A percentile compares a stretch with the other conserved stretches of the same genome.
Conservation (phyloP, 2,888 invertebrate genomes). For the Tiliacea aurago region DNA sequence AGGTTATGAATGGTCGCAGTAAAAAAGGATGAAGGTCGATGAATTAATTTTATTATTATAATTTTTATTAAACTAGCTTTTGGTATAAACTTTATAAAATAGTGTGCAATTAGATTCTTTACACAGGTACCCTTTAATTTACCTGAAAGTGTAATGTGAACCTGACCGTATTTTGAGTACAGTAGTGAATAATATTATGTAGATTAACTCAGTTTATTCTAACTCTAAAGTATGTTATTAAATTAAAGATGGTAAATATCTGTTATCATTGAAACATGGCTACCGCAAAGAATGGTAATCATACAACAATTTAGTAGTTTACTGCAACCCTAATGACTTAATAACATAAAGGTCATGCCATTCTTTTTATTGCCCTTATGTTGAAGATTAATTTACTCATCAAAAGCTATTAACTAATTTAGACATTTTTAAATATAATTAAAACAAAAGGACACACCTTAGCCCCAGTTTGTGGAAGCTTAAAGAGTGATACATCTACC, state of each 20-base stretch:
- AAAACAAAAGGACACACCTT: neutral
- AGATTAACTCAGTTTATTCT: neutral
- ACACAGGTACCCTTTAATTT: neutral
- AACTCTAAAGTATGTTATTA: neutral
- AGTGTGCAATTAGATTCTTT: constrained; percentile 5
- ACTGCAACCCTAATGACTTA: constrained; percentile 44
- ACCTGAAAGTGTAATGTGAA: neutral
- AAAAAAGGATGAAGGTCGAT: constrained; percentile 50
- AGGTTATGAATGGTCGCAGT: constrained; percentile 35
- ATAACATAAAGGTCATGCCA: constrained; percentile 25
- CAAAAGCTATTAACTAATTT: constrained; percentile 16
- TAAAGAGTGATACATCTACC: neutral
- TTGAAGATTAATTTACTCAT: constrained; percentile 16
- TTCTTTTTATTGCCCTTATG: constrained; percentile 21
- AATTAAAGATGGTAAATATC: neutral
- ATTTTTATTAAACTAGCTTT: neutral
- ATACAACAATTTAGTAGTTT: constrained; percentile 29
- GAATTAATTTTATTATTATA: neutral
- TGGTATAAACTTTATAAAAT: neutral
- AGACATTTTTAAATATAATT: constrained; percentile 6
- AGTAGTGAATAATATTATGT: neutral
- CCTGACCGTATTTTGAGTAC: neutral
- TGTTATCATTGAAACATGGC: neutral
- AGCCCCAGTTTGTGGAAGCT: neutral
- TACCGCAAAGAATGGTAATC: constrained; percentile 21